These are phyloP conservation scores for Entomobrya proxima DNA, from an alignment of 2,888 invertebrate genomes.

Conservation along the genomic window DNA sequence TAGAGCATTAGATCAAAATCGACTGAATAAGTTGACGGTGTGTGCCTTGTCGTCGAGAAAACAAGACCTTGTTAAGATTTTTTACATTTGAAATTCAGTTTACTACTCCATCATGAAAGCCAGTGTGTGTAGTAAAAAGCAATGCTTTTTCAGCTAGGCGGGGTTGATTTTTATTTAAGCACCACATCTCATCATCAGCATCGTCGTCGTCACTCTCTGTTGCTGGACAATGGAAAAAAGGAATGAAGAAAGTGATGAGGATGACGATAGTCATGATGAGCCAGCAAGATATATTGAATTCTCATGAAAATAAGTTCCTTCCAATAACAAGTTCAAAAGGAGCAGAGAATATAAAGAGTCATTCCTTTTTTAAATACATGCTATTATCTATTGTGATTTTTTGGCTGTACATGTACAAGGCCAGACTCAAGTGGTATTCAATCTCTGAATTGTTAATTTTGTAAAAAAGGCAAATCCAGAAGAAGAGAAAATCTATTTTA, in stretches of 20 bases:
- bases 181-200: conserved; percentile 16
- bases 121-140: neutral
- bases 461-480: neutral
- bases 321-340: neutral
- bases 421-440: no score
- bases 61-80: conserved; percentile 54
- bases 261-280: conserved; percentile 46
- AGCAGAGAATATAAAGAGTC: neutral
- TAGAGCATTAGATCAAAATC: conserved; percentile 36
- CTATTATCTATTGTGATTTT: no score
- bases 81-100: conserved; percentile 3
- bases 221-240: conserved; percentile 16
- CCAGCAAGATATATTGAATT: conserved; percentile 52
- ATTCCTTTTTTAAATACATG: neutral
- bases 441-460: neutral
- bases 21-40: conserved; percentile 27
- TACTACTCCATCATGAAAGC: neutral
- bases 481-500: no score
- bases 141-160: conserved; percentile 57
- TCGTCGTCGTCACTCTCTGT: neutral
- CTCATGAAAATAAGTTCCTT: neutral
- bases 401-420: no score
- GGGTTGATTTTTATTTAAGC: conserved; percentile 32
- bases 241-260: conserved; percentile 37
- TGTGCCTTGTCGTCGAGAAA: conserved; percentile 48